A percentile compares a stretch with the other conserved stretches of the same genome.
Conservation (phyloP, 2,888 invertebrate genomes). For the Eulithis prunata region DNA sequence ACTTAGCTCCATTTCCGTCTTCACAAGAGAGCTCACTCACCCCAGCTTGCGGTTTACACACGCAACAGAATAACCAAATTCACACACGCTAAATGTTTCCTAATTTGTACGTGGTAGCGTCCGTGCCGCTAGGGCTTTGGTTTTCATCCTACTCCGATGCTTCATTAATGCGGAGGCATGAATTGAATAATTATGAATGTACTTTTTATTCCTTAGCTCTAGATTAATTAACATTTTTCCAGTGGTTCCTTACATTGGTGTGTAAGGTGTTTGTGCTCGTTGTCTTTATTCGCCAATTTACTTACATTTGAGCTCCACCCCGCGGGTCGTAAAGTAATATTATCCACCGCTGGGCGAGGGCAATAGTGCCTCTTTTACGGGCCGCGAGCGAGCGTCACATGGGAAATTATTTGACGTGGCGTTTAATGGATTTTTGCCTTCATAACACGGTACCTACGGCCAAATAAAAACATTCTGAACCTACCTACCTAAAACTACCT, state of each 20-base stretch:
- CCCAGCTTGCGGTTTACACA: constrained; percentile 36
- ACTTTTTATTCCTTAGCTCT: constrained; percentile 10
- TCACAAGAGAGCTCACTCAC: constrained; percentile 49
- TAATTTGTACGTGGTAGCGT: constrained; percentile 21
- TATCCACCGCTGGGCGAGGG: constrained; percentile 80
- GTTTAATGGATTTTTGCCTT: constrained; percentile 84
- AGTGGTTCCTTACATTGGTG: constrained; percentile 32
- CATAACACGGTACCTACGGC: constrained; percentile 81
- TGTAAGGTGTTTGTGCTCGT: constrained; percentile 50
- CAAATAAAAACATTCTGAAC: constrained; percentile 73
- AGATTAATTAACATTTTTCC: constrained; percentile 4
- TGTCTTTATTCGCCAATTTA: constrained; percentile 83
- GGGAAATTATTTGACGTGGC: constrained; percentile 84
- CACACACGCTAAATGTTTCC: constrained; percentile 10
- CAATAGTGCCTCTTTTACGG: constrained; percentile 84
- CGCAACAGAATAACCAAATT: constrained; percentile 30
- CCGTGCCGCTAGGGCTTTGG: constrained; percentile 13
- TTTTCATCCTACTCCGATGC: constrained; percentile 16
- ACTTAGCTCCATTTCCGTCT: constrained; percentile 66
- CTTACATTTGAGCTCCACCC: constrained; percentile 78
- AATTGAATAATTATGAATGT: constrained; percentile 22
- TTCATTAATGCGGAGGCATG: constrained; percentile 28
- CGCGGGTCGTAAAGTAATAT: constrained; percentile 83
- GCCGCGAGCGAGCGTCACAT: constrained; percentile 82
- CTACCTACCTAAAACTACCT: constrained; percentile 53